Percentiles rank a stretch among this genome's conserved stretches.
These are phyloP conservation scores for Aricia agestis DNA, from an alignment of 1,140 invertebrate species.

Conservation along the genomic window DNA sequence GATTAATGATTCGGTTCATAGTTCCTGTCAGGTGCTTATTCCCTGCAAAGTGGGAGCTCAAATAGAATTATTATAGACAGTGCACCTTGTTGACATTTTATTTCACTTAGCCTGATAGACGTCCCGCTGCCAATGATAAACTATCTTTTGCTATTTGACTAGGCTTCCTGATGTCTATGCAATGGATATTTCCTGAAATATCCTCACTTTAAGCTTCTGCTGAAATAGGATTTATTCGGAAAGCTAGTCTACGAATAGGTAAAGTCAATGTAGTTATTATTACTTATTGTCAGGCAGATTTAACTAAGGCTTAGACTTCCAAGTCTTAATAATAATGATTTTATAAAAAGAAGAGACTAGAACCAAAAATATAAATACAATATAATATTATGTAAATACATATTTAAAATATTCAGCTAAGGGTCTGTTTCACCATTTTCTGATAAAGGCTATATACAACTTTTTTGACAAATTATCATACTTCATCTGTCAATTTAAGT, in stretches of 20 bases:
- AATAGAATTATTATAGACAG: conserved; percentile 1
- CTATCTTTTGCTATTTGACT: neutral
- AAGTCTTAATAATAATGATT: no score
- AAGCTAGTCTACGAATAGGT: neutral
- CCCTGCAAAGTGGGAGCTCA: neutral
- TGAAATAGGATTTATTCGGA: neutral
- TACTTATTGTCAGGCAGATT: no score
- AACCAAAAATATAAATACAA: no score
- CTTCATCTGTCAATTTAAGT: no score
- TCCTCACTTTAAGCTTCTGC: neutral
- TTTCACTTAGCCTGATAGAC: neutral
- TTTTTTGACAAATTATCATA: no score
- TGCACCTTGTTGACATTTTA: neutral
- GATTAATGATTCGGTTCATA: neutral
- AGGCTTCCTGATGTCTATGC: neutral
- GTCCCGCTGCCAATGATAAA: neutral
- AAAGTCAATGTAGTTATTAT: no score
- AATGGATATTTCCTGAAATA: neutral
- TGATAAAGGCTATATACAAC: no score
- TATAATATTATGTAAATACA: no score
- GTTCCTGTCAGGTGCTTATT: neutral
- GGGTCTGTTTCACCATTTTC: no score
- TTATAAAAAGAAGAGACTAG: no score
- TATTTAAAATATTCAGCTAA: no score
- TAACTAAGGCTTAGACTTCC: no score